Evolutionary conservation across 1,140 invertebrate species (phyloP).

Genomic region (Atta colombica): DNA sequence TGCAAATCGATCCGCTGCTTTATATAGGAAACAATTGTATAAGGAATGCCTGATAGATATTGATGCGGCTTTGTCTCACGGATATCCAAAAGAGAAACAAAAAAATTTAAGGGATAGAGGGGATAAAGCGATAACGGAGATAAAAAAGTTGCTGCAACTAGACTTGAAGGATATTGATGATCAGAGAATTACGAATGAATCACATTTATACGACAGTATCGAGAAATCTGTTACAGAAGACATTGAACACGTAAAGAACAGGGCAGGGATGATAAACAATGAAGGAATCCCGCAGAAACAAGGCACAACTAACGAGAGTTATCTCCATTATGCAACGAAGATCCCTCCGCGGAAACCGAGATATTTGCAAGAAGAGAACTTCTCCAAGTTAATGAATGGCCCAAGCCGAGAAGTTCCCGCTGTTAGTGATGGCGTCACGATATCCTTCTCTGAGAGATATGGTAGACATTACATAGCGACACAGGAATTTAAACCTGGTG

Average conservation of each 20-base stretch:
- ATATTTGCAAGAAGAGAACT: constrained; percentile 78
- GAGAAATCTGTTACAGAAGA: neutral
- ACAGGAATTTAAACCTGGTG: constrained; percentile 90
- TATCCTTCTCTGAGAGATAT: constrained; percentile 88
- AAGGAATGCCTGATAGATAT: constrained; percentile 85
- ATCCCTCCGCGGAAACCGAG: constrained; percentile 65
- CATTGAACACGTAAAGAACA: constrained; percentile 17
- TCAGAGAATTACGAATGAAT: constrained; percentile 10
- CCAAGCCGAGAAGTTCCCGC: constrained; percentile 87
- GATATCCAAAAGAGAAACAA: constrained; percentile 84
- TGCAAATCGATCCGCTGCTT: constrained; percentile 86
- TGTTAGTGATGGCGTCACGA: constrained; percentile 88
- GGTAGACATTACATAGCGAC: constrained; percentile 90
- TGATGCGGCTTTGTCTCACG: constrained; percentile 81
- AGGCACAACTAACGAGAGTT: neutral
- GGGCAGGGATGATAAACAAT: neutral
- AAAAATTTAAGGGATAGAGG: constrained; percentile 82
- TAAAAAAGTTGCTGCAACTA: constrained; percentile 74
- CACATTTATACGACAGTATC: neutral
- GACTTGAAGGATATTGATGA: constrained; percentile 35
- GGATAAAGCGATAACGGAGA: constrained; percentile 78
- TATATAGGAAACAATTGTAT: constrained; percentile 84
- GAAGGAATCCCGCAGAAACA: constrained; percentile 21
- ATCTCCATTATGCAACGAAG: constrained; percentile 21
- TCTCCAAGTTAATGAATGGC: constrained; percentile 78